Evolutionary conservation across 2,113 vertebrate species (phyloP).

Genomic region (Microcebus tavaratra): DNA sequence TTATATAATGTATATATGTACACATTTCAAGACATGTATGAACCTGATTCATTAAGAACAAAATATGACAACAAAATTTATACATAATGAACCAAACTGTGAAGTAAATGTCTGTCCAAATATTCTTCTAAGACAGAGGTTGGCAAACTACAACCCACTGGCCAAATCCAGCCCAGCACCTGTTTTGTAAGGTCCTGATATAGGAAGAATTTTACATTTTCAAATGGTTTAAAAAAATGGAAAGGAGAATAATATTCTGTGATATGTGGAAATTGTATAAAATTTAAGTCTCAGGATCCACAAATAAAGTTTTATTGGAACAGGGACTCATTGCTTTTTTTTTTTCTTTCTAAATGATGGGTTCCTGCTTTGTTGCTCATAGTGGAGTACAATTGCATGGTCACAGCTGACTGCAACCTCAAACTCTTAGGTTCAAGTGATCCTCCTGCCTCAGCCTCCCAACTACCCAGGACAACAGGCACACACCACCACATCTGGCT

Average conservation of each 20-base stretch:
- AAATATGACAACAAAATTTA: background rate
- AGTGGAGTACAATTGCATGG: too few species aligned
- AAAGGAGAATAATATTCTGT: background rate
- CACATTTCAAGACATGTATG: background rate
- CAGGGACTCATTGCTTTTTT: background rate
- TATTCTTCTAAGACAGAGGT: background rate
- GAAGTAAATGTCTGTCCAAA: background rate
- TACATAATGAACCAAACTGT: background rate
- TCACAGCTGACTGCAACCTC: too few species aligned
- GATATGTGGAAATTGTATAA: background rate
- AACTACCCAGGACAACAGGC: too few species aligned
- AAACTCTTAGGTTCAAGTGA: too few species aligned
- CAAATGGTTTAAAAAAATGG: background rate
- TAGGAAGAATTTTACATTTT: background rate
- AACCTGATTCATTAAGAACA: background rate
- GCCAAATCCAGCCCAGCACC: background rate
- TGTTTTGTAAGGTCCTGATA: background rate
- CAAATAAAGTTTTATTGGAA: background rate
- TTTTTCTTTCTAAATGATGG: too few species aligned
- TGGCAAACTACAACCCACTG: background rate
- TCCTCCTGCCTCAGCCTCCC: too few species aligned
- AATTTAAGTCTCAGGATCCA: background rate
- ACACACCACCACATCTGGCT: too few species aligned
- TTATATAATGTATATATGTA: background rate
- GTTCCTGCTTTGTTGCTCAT: too few species aligned